Evolutionary conservation across 2,888 invertebrate genomes (phyloP), one percentile per base, ranked within the genome.

Genomic region (Drosophila recens): DNA sequence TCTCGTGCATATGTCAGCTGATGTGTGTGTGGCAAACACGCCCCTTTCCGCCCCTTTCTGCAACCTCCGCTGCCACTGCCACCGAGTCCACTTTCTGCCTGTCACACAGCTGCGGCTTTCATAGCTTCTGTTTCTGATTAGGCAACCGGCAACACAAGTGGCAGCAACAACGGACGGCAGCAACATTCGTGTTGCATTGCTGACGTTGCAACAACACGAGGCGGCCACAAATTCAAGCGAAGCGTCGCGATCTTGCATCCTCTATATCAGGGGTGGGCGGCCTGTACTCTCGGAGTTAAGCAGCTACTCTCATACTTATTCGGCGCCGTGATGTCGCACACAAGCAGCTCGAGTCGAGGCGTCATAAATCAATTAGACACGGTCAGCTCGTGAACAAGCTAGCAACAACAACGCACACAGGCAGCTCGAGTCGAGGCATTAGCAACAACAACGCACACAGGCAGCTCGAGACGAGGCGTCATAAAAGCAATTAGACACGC

Each of bases 71-170:
- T 36, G 3, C 13, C 42, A 5, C 27, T n/a, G 10, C 15, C 27
- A 15, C 17, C 38, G 23, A 10, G 30, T 11, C 15, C 33, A 34
- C 64, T 64, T 36, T 27, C 54, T 49, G 72, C 56, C 64, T 87
- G 82, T 87, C 89, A 72, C 43, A 89, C 70, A 76, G 74, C 79
- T 89, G 84, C 70, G 89, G 89, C 80, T 84, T 81, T 69, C 38
- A 53, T 11, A 84, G 87, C 82, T 84, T 84, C 89, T 84, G 84
- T 84, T 84, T 84, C 72, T 89, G 89, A 89, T 87, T 89, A 76
- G 89, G 82, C 76, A 58, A 75, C 75, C 65, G 23, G 52, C 61
- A 33, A n/a, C 33, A 23, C 27, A 17, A 67, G 49, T 61, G 33
- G 46, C 43, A 65, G 36, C 58, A 36, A 4, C 30, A 40, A 11